These are phyloP conservation scores for Meloidogyne hapla DNA, from an alignment of 1,140 invertebrate genomes.

Conservation along the genomic window DNA sequence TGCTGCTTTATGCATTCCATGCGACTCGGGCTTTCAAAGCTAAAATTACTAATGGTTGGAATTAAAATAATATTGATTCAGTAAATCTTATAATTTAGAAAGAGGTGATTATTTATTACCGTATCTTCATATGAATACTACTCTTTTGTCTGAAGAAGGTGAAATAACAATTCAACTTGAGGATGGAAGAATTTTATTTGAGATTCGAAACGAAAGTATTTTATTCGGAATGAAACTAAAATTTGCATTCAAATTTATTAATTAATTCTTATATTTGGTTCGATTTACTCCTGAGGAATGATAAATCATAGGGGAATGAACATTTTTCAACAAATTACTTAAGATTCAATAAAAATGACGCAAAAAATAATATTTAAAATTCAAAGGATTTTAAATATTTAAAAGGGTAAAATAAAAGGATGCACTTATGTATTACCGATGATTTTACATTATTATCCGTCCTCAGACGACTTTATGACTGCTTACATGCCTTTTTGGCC, in stretches of 20 bases:
- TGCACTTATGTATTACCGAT: no score
- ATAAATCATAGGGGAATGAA: no score
- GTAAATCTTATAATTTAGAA: conserved; percentile 23
- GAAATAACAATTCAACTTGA: conserved; percentile 19
- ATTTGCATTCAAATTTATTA: conserved; percentile 31
- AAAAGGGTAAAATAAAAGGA: no score
- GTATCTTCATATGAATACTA: conserved; percentile 42
- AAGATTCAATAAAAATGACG: no score
- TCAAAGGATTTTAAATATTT: no score
- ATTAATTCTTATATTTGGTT: not conserved
- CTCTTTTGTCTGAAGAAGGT: conserved; percentile 43
- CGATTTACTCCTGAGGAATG: no score
- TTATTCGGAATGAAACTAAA: conserved; percentile 50
- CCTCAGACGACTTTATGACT: no score
- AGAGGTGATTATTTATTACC: conserved; percentile 38
- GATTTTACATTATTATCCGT: no score
- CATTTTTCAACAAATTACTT: no score
- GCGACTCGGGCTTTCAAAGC: conserved; percentile 48
- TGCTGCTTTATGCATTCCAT: conserved; percentile 43
- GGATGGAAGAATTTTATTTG: conserved; percentile 28
- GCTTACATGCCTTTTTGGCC: no score
- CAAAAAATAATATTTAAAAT: no score
- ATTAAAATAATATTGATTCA: not conserved
- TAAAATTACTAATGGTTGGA: conserved; percentile 31
- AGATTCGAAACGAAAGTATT: conserved; percentile 47